These are phyloP conservation scores for Tamandua tetradactyla DNA, from an alignment of 2,797 vertebrate genomes.

Conservation along the genomic window DNA sequence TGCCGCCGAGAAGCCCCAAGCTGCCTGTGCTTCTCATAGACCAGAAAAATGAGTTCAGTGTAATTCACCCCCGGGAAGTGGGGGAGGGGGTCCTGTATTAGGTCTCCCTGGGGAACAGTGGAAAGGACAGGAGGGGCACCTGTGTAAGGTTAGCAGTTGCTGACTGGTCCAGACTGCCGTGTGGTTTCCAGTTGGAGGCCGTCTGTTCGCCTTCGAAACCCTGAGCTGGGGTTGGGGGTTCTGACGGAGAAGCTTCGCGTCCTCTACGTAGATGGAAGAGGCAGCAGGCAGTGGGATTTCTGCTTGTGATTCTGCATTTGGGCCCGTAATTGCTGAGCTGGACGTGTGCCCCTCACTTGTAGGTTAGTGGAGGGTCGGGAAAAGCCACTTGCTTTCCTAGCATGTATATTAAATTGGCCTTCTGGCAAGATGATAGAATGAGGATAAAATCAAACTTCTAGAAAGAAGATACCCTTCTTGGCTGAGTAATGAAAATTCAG, in stretches of 20 bases:
- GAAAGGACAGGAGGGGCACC: not conserved
- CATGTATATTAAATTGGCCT: not conserved
- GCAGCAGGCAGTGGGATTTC: not conserved
- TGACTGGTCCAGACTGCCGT: not conserved
- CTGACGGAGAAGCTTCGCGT: fast-evolving
- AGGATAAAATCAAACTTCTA: not conserved
- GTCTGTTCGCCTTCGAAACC: fast-evolving
- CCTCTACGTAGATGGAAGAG: fast-evolving
- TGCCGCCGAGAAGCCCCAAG: not conserved
- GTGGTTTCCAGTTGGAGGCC: not conserved
- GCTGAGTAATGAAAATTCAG: constrained; percentile 21
- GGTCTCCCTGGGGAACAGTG: not conserved
- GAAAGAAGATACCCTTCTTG: not conserved
- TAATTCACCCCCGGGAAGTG: not conserved
- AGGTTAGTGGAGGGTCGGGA: not conserved
- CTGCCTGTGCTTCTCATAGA: not conserved
- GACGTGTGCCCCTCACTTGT: fast-evolving
- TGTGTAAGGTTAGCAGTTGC: not conserved
- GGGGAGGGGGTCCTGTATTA: too few species aligned
- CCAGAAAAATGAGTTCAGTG: too few species aligned
- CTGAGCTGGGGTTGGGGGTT: fast-evolving
- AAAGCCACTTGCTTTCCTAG: not conserved
- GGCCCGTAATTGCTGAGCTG: not conserved
- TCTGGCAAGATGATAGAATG: not conserved
- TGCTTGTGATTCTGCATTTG: not conserved